Base-by-base conservation (phyloP, 2,113 vertebrate genomes). In the Notothenia coriiceps region DNA sequence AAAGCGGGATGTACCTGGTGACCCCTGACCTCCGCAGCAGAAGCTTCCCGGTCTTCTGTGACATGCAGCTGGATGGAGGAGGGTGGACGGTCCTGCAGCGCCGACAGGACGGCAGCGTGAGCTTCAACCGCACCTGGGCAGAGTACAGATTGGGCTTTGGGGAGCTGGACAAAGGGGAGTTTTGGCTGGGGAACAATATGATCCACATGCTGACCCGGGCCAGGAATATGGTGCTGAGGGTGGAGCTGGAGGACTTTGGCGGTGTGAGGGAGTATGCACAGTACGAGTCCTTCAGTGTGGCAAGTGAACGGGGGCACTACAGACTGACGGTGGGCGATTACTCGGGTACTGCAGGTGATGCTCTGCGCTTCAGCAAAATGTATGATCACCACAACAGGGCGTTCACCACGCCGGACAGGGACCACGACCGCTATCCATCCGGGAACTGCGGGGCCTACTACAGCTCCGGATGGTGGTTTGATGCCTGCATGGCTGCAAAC, bases 401-500 rank as follows among this genome's bases (percentile, higher is more conserved):
- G 86, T 99, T 99, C 46, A 97, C 96, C 50, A 99, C 98, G 4
- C 96, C 96, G 0, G 98, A 99, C 82, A 95, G 79, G 77, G 98
- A 99, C 93, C 96, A 99, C 0, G 98, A 99, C 66, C 94, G 95
- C 43, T 99, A 99, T 46, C 93, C 95, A 0, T 96, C 96, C 0
- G 97, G 98, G 44, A 99, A 98, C 94, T 99, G 98, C 40, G 98
- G 96, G 0, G 95, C 92, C 0, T 99, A 97, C 82, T 99, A 99
- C 83, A 96, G 96, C 90, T 98, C 97, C 0, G 98, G 98, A 8
- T 99, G 98, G 98, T 99, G 98, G 98, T 99, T 99, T 73, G 97
- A 99, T 10, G 95, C 98, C 8, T 99, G 98, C 82, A 93, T 99
- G 94, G 96, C 98, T 20, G 96, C 97, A 75, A 99, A 99, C 72